phyloP scores from a whole-genome alignment of 2,888 invertebrate species.

The Miltochrista miniata region DNA sequence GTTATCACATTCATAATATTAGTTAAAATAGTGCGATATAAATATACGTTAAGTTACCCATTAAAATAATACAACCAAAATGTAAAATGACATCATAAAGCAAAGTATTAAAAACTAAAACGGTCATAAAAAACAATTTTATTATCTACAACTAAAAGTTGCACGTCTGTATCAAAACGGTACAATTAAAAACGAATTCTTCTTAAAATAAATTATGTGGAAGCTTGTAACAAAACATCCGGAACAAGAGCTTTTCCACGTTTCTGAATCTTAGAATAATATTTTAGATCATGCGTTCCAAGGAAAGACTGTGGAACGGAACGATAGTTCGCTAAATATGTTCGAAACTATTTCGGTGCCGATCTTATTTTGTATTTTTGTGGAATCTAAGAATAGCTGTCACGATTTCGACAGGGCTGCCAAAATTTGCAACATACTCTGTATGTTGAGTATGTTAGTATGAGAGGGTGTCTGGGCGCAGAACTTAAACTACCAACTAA shows the following conservation, averaged over 20 bases:
- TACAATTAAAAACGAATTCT: slow-evolving; percentile 17
- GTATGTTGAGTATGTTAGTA: too few relatives aligned
- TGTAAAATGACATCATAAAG: neutral
- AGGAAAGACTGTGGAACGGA: slow-evolving; percentile 26
- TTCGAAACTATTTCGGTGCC: slow-evolving; percentile 37
- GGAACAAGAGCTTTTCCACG: slow-evolving; percentile 38
- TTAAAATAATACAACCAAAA: neutral
- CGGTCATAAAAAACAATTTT: neutral
- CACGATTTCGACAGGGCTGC: slow-evolving; percentile 9
- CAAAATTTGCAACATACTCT: neutral
- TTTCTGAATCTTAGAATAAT: slow-evolving; percentile 34
- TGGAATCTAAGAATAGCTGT: slow-evolving; percentile 16
- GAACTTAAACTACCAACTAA: too few relatives aligned
- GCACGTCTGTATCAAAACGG: slow-evolving; percentile 2
- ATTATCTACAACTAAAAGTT: neutral
- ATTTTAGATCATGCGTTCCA: slow-evolving; percentile 26
- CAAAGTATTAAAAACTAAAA: neutral
- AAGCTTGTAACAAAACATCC: slow-evolving; percentile 45
- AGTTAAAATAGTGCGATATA: neutral
- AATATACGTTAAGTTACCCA: neutral
- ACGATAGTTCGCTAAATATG: slow-evolving; percentile 28
- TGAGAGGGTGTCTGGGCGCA: too few relatives aligned
- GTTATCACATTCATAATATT: too few relatives aligned
- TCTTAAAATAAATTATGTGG: slow-evolving; percentile 40
- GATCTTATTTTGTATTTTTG: slow-evolving; percentile 11